Conservation (phyloP, 2,888 invertebrate species). For the Lasiommata megera region DNA sequence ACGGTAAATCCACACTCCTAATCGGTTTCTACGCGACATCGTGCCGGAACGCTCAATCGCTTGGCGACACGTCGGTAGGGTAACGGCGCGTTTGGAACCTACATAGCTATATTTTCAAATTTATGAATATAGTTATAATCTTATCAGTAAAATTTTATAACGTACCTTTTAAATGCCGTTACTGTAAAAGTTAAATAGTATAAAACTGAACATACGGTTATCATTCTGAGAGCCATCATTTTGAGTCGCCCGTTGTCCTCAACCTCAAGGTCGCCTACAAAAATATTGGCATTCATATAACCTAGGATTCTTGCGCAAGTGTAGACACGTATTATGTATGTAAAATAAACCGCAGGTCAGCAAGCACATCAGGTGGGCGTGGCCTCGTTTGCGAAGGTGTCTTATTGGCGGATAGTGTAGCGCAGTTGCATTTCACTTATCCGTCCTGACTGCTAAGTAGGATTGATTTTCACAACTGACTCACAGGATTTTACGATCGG, state of each 20-base stretch:
- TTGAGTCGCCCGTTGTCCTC: slow-evolving; percentile 17
- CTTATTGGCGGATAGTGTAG: slow-evolving; percentile 60
- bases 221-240: background rate
- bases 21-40: too few relatives aligned
- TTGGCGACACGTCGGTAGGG: too few relatives aligned
- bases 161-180: too few relatives aligned
- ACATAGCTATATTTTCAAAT: too few relatives aligned
- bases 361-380: slow-evolving; percentile 56
- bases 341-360: slow-evolving; percentile 36
- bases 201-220: background rate
- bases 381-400: slow-evolving; percentile 53
- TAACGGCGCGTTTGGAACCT: too few relatives aligned
- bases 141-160: too few relatives aligned
- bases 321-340: slow-evolving; percentile 35
- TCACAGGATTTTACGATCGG: slow-evolving; percentile 30
- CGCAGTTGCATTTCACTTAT: slow-evolving; percentile 71
- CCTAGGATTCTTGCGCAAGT: slow-evolving; percentile 32
- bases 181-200: too few relatives aligned
- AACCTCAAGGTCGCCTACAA: slow-evolving; percentile 10
- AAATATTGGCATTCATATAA: slow-evolving; percentile 24
- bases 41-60: too few relatives aligned
- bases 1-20: too few relatives aligned
- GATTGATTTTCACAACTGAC: slow-evolving; percentile 36
- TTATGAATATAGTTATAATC: too few relatives aligned
- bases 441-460: slow-evolving; percentile 60